Base-by-base conservation (phyloP, 2,888 invertebrate species). In the Leptothorax acervorum region DNA sequence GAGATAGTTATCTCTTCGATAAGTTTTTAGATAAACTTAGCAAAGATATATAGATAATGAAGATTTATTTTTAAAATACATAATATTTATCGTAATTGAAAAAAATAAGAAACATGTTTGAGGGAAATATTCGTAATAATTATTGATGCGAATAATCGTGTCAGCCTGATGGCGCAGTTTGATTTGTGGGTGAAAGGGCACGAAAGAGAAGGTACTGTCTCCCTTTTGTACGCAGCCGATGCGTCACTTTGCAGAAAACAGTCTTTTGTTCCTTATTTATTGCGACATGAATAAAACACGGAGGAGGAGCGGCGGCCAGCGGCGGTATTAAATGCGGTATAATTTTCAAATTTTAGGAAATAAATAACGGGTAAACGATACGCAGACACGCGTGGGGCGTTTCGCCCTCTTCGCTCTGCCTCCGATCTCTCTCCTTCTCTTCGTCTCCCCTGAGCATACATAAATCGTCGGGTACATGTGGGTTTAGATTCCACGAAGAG, bases 281-380 rank as follows among this genome's bases (percentile, higher is more conserved):
- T 93, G 91, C 93, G 91, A 93, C 94, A 94, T 94, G 94, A 94
- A 94, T 94, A 94, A 94, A 94, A 94, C 93, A 94, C 93, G 92
- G 92, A 81, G 82, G 68, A 65, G 76, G 62, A 55, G 28, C 53
- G 63, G 53, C 76, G 82, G 76, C 76, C 18, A 76, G 82, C 81
- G 82, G 75, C 86, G 66, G 88, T 90, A 90, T 94, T 94, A 94
- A 94, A 94, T 93, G 93, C 91, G 92, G 94, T 92, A 94, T 94
- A 94, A 94, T 94, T 94, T 94, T 94, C 93, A 94, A 94, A 94
- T 94, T 94, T 94, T 88, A 82, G 91, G 92, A 94, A 94, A 94
- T 94, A 94, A 94, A 94, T 94, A 94, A 94, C 92, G 93, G 91
- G 92, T 94, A 94, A 94, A 94, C 94, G 94, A 94, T 94, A 93